Percentiles rank a stretch among this genome's conserved stretches.
Evolutionary conservation across 2,888 invertebrate genomes (phyloP).

Genomic region (Venusia cambrica): DNA sequence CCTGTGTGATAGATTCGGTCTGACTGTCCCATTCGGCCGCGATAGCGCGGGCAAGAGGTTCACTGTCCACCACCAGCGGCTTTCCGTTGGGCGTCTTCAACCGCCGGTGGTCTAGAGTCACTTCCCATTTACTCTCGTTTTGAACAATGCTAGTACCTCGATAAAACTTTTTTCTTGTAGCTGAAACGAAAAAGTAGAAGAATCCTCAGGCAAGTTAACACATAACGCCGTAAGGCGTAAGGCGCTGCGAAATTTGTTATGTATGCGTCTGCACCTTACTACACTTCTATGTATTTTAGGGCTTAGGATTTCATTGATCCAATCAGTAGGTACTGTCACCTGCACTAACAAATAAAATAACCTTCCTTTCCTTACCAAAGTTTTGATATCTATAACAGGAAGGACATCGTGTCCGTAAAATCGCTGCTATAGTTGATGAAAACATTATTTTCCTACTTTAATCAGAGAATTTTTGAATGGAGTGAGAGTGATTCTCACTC

Average conservation of each 20-base stretch:
- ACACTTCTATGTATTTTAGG: too few species aligned
- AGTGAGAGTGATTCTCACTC: too few species aligned
- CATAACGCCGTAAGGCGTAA: too few species aligned
- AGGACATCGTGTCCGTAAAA: conserved; percentile 37
- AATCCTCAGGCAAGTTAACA: too few species aligned
- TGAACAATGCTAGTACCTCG: conserved; percentile 86
- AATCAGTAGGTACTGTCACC: too few species aligned
- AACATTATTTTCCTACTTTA: too few species aligned
- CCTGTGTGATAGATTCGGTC: conserved; percentile 86
- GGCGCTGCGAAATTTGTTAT: too few species aligned
- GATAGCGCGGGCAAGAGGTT: conserved; percentile 94
- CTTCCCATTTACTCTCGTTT: conserved; percentile 88
- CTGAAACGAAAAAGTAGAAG: conserved; percentile 46
- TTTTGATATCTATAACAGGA: conserved; percentile 41
- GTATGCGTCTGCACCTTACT: too few species aligned
- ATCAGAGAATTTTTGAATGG: too few species aligned
- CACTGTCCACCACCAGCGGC: conserved; percentile 88
- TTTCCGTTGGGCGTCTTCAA: conserved; percentile 94
- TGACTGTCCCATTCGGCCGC: conserved; percentile 98
- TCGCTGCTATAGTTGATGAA: conserved; percentile 27
- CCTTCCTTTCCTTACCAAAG: conserved; percentile 44
- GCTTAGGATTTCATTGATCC: too few species aligned
- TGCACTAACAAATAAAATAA: background rate
- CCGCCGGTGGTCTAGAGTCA: conserved; percentile 93
- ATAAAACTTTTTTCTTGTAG: conserved; percentile 86